Conservation (phyloP, 1,140 invertebrate genomes). For the Micrasema minimum region DNA sequence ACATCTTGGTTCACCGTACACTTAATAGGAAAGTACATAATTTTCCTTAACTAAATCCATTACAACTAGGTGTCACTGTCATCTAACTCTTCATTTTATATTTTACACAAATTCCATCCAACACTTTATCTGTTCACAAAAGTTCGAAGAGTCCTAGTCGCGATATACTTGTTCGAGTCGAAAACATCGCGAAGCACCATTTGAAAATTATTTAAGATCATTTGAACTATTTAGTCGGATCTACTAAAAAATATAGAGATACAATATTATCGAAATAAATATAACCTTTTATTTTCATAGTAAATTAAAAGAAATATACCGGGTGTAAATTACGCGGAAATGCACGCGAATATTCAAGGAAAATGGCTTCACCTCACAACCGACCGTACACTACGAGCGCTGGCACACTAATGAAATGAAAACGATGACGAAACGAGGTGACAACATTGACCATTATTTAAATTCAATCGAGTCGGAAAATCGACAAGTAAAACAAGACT, state of each 20-base stretch:
- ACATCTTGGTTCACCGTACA: conserved; percentile 43
- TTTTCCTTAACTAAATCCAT: background rate
- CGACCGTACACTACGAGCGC: no score
- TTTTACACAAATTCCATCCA: background rate
- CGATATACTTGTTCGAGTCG: background rate
- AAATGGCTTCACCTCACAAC: no score
- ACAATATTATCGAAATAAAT: no score
- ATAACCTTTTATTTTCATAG: no score
- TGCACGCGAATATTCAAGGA: no score
- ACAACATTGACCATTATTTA: conserved; percentile 9
- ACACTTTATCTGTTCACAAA: conserved; percentile 29
- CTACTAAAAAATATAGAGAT: no score
- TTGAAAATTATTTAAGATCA: background rate
- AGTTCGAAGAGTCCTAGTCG: conserved; percentile 24
- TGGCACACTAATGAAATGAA: no score
- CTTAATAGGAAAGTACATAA: conserved; percentile 8
- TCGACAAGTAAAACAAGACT: no score
- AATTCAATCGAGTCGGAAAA: background rate
- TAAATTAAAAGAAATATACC: no score
- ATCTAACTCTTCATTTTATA: conserved; percentile 26
- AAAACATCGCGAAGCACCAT: conserved; percentile 1
- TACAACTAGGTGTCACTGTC: conserved; percentile 9
- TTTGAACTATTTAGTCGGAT: no score
- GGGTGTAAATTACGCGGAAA: no score
- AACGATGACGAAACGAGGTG: no score